Percentiles rank a stretch among this genome's conserved stretches.
phyloP scores from a whole-genome alignment of 2,888 invertebrate species.

The Drosophila lutescens region DNA sequence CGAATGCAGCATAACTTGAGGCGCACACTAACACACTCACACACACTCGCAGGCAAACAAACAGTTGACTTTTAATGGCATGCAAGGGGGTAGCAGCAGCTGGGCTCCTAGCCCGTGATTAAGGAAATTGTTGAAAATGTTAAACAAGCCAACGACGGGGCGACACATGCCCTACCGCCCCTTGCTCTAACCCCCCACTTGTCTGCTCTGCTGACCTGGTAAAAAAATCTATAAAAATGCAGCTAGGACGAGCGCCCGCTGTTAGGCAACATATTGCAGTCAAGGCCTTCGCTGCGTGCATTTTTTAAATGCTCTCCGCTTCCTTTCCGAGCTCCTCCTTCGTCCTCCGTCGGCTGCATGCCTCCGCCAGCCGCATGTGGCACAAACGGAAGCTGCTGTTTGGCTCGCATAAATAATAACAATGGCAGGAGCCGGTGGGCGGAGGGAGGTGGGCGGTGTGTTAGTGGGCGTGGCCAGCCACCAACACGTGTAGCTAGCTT shows the following conservation, averaged over 20 bases:
- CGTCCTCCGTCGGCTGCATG: slow-evolving; percentile 35
- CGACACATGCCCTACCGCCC: slow-evolving; percentile 14
- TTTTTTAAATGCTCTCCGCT: slow-evolving; percentile 74
- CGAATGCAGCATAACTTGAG: slow-evolving; percentile 64
- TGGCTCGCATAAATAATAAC: slow-evolving; percentile 80
- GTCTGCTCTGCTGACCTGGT: slow-evolving; percentile 63
- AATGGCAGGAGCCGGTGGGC: slow-evolving; percentile 48
- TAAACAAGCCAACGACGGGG: slow-evolving; percentile 62
- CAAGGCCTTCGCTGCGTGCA: slow-evolving; percentile 78
- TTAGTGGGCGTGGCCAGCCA: slow-evolving; percentile 54
- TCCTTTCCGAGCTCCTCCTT: slow-evolving; percentile 63
- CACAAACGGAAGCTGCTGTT: slow-evolving; percentile 80
- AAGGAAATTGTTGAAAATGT: slow-evolving; percentile 79
- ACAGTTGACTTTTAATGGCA: slow-evolving; percentile 73
- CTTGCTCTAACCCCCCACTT: slow-evolving; percentile 12
- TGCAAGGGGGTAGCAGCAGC: slow-evolving; percentile 54
- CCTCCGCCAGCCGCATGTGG: slow-evolving; percentile 73
- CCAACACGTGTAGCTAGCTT: slow-evolving; percentile 70
- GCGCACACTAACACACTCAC: slow-evolving; percentile 17
- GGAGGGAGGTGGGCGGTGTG: background rate
- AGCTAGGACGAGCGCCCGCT: slow-evolving; percentile 52
- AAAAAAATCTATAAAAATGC: slow-evolving; percentile 75
- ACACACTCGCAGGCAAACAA: slow-evolving; percentile 48
- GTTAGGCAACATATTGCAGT: slow-evolving; percentile 79
- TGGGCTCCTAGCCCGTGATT: slow-evolving; percentile 68